These are phyloP conservation scores for Malthinus seriepunctatus DNA, from an alignment of 2,888 invertebrate genomes.

Conservation along the genomic window DNA sequence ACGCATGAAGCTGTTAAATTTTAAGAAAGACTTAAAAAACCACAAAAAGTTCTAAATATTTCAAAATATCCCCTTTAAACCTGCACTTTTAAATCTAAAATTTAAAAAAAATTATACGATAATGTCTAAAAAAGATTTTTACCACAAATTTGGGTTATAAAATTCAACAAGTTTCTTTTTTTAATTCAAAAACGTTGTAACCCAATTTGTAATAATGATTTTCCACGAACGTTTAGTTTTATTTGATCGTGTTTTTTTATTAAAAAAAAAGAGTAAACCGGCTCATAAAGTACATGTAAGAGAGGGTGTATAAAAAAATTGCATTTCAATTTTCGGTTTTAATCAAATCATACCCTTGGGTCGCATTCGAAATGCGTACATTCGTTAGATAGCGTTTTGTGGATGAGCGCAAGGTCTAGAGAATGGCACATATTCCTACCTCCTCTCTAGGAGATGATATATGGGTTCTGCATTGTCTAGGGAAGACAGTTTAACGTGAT, in stretches of 20 bases:
- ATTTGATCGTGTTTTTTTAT: neutral
- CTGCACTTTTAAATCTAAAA: too few species aligned
- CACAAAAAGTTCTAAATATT: too few species aligned
- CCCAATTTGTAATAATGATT: too few species aligned
- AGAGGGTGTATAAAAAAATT: slow-evolving; percentile 8
- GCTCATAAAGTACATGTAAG: slow-evolving; percentile 2
- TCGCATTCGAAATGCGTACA: slow-evolving; percentile 9
- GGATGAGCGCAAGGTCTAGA: slow-evolving; percentile 18
- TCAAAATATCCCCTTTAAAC: too few species aligned
- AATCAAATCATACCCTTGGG: slow-evolving; percentile 34
- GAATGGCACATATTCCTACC: slow-evolving; percentile 26
- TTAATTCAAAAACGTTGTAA: too few species aligned
- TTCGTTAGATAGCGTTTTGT: slow-evolving; percentile 14
- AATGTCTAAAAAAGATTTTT: too few species aligned
- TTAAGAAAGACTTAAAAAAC: too few species aligned
- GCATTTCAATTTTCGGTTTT: slow-evolving; percentile 30
- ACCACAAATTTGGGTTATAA: too few species aligned
- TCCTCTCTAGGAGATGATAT: slow-evolving; percentile 32
- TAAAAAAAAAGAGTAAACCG: neutral
- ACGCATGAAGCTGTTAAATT: too few species aligned
- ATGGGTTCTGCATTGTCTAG: slow-evolving; percentile 32
- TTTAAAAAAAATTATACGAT: too few species aligned
- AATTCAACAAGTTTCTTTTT: too few species aligned
- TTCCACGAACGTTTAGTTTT: too few species aligned
- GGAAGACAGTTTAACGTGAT: slow-evolving; percentile 39